Evolutionary conservation across 2,797 vertebrate species (phyloP), one percentile per base, ranked within the genome.

Genomic region (Periophthalmus magnuspinnatus): DNA sequence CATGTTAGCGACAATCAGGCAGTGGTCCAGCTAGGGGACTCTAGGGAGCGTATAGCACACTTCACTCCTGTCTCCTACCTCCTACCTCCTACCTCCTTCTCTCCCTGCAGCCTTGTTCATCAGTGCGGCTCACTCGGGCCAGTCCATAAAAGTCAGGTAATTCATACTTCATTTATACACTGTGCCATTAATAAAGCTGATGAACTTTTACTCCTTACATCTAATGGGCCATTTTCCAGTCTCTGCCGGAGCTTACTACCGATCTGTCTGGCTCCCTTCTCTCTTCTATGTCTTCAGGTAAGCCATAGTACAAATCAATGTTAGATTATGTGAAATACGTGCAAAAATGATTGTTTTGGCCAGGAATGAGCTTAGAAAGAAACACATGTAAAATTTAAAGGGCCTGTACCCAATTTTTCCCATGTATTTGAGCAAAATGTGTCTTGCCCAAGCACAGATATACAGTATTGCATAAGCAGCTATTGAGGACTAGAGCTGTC

Each of bases 71-170:
- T 57, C 55, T 57, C 24, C 24, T 57, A 16, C 36, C 36, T 36
- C 34, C 34, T 48, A 48, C 22, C 55, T 57, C 55, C 55, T 57
- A 28, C 13, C 65, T 71, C 75, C 72, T 79, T 79, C 34, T 77
- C 75, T 56, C 73, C 67, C 83, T 60, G 75, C 82, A 83, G 81
- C 85, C 73, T 60, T 79, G 79, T 74, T 91, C 88, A 83, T 84
- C 87, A 84, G 88, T 89, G 86, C 86, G 81, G 84, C 86, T 92
- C 88, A 81, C 86, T 88, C 86, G 86, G 78, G 80, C 86, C 88
- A 90, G 87, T 91, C 90, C 86, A 92, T 93, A 93, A 93, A 92
- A 92, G 90, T 88, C 88, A 89, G 86, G 90, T 89, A 90, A 92
- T 91, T 90, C 90, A 91, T 90, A 87, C 88, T 91, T 90, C 87